These are phyloP conservation scores for Plectropomus leopardus DNA, from an alignment of 2,113 vertebrate genomes.

Conservation along the genomic window DNA sequence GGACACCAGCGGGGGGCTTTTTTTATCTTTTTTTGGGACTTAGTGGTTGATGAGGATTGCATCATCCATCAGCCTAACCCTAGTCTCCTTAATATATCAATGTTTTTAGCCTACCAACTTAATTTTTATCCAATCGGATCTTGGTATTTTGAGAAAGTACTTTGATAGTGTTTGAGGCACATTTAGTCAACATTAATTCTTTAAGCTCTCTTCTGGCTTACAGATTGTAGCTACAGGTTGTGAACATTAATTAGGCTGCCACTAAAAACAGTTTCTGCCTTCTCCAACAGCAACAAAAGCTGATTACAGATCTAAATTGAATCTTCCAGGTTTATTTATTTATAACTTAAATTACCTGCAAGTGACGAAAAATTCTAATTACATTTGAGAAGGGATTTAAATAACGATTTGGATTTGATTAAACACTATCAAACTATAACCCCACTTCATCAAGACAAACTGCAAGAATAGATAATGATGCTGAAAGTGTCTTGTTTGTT, in stretches of 20 bases:
- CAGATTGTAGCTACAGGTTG: slow-evolving; percentile 12
- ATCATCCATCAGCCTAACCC: too few species aligned
- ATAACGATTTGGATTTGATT: background rate
- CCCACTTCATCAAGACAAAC: background rate
- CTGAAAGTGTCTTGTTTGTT: background rate
- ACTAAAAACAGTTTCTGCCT: slow-evolving; percentile 3
- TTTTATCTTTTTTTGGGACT: too few species aligned
- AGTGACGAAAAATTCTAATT: background rate
- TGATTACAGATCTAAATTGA: slow-evolving; percentile 35
- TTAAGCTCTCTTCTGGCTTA: background rate
- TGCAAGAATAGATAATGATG: background rate
- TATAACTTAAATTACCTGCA: slow-evolving; percentile 8
- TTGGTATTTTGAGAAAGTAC: background rate
- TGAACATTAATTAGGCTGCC: slow-evolving; percentile 32
- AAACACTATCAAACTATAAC: background rate
- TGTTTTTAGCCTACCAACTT: background rate
- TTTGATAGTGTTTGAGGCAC: background rate
- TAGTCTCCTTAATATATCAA: background rate
- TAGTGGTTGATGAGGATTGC: too few species aligned
- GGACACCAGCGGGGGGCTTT: too few species aligned
- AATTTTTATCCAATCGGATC: background rate
- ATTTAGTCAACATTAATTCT: slow-evolving; percentile 11
- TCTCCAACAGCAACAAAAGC: slow-evolving; percentile 15
- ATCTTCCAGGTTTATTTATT: slow-evolving; percentile 27
- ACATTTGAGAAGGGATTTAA: background rate